Evolutionary conservation across 2,797 vertebrate genomes (phyloP), one percentile per base, ranked within the genome.

Genomic region (Esox masquinongy): DNA sequence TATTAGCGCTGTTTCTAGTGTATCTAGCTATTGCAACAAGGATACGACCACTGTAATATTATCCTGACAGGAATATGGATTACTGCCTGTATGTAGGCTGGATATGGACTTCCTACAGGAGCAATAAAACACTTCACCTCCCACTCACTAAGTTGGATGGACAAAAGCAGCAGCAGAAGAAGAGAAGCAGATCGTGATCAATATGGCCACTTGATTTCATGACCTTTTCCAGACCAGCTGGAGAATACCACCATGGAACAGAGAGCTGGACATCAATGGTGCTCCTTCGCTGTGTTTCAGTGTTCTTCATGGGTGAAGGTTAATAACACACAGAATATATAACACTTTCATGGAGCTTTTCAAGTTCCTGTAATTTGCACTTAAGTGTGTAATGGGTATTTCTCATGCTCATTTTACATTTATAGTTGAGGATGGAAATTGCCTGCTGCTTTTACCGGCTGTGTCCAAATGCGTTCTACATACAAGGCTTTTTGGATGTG

Each of bases 111-210:
- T 85, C 79, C 79, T 83, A 81, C 84, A 71, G 84, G 76, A 70
- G 61, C 79, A 79, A 80, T 86, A 80, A 84, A 77, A 84, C 39
- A 39, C 73, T 74, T n/a, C 43, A 36, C 43, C 75, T 49, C 82
- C 71, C 26, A 0, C 56, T n/a, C 26, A 0, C 56, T 15, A 79
- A 69, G 31, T 5, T 76, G 47, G 74, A 77, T 34, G 39, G 71
- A 78, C 64, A 68, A 6, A 74, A 50, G 50, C 76, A 68, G 70
- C 29, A 39, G 36, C 36, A 39, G 36, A 5, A 50, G 74, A 22
- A 68, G 59, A 70, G 68, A 75, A 79, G 68, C 68, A 43, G 31
- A 26, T 68, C 66, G 7, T 36, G 80, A 83, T 86, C 79, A 79
- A 74, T 88, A 80, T 70, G 47, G 63, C 68, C 7, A 31, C 61